phyloP scores from a whole-genome alignment of 2,888 invertebrate species.

The Chrysina gloriosa region DNA sequence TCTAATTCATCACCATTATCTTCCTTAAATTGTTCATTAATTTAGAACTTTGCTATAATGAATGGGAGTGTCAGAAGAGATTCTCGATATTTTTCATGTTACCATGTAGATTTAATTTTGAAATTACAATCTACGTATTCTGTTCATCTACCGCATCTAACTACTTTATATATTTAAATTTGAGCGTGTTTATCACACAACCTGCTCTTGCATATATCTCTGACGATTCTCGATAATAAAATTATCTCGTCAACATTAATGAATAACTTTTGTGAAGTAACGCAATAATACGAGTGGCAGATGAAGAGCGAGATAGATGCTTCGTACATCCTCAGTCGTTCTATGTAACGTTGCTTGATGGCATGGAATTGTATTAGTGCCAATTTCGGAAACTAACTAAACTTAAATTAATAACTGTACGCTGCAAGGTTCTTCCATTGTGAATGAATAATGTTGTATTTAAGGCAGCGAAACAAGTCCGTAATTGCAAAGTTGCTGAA shows the following conservation, averaged over 20 bases:
- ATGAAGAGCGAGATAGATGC: constrained; percentile 10
- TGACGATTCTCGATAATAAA: not conserved
- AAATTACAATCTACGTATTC: too few species aligned
- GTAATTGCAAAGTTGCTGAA: constrained; percentile 5
- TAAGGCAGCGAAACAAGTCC: constrained; percentile 8
- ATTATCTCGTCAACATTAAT: not conserved
- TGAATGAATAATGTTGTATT: constrained; percentile 19
- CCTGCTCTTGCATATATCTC: too few species aligned
- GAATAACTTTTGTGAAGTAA: not conserved
- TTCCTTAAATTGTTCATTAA: too few species aligned
- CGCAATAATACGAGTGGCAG: not conserved
- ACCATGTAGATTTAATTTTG: too few species aligned
- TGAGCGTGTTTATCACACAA: too few species aligned
- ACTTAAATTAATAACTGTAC: constrained; percentile 17
- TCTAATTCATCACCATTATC: too few species aligned
- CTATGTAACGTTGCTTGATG: not conserved
- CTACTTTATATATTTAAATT: too few species aligned
- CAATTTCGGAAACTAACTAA: constrained; percentile 19
- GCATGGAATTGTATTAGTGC: constrained; percentile 6
- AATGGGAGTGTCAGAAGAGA: too few species aligned
- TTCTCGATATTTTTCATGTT: too few species aligned
- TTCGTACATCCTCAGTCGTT: not conserved
- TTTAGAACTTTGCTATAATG: too few species aligned
- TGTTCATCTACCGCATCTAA: too few species aligned
- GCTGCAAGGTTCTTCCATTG: constrained; percentile 8